Base-by-base conservation (phyloP, 2,113 vertebrate genomes). In the Malurus elegans region DNA sequence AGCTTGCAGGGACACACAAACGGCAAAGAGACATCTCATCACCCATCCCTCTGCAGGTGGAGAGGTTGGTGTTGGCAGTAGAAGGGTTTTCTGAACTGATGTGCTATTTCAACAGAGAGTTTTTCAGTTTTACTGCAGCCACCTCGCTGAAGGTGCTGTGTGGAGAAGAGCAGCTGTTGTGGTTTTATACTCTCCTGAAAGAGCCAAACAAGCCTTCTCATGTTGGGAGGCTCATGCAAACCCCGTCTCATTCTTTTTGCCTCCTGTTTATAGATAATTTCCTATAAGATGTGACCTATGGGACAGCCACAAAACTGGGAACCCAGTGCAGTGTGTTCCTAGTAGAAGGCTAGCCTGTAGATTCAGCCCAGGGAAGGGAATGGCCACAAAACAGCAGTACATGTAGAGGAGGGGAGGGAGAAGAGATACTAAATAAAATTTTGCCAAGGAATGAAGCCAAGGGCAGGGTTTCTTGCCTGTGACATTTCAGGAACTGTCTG, bases 401-500 rank as follows among this genome's bases (percentile, higher is more conserved):
- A 17, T 6, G 4, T 32, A 21, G 47, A 50, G 9, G 9, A 12
- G 19, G 40, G 16, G 26, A 82, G 58, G 28, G 14, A 79, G 66
- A 80, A 62, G 50, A 53, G 23, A 45, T 25, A 7, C 12, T 18
- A 36, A 56, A 70, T 36, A 12, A 3, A 61, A 17, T 66, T 89
- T 64, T 76, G 28, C 57, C 57, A 36, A 65, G n/a, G 8, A 14
- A 44, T 86, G 31, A 64, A 88, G 18, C 38, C 50, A 79, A 76
- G 53, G 88, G 47, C 82, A 90, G 40, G 50, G 44, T 81, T 93
- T 65, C 23, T 84, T 87, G 79, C 31, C 61, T 71, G 23, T 38
- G 57, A 84, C 57, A 82, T 67, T 48, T 75, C 84, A 62, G 36
- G 36, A 74, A 94, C 84, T 96, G 62, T 94, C 97, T 96, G 94